Evolutionary conservation across 2,888 invertebrate genomes (phyloP).

Genomic region (Serrognathus titanus): DNA sequence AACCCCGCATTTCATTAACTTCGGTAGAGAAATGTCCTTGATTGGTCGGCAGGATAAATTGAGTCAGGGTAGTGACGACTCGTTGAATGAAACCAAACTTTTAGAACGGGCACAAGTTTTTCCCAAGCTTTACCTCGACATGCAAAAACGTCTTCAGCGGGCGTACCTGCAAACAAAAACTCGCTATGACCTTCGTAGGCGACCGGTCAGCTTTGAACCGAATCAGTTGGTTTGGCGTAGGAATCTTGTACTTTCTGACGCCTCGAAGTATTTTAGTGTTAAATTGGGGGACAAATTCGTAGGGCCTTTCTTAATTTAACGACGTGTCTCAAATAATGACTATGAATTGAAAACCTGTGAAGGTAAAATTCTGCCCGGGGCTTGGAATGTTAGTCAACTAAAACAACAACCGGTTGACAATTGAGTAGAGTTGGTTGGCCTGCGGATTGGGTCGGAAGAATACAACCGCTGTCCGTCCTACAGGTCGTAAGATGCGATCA

Average conservation of each 20-base stretch:
- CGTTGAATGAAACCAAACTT: neutral
- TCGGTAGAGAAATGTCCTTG: slow-evolving; percentile 13
- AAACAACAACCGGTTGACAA: neutral
- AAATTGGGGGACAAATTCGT: slow-evolving; percentile 27
- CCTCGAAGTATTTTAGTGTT: slow-evolving; percentile 17
- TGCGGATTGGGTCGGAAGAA: too few species aligned
- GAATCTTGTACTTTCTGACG: slow-evolving; percentile 22
- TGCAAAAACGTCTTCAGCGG: neutral
- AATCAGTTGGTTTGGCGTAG: slow-evolving; percentile 21
- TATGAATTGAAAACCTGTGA: neutral
- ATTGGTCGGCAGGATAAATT: too few species aligned
- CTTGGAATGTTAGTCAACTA: neutral
- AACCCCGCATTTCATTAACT: slow-evolving; percentile 22
- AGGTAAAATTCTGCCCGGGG: neutral
- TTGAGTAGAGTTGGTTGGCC: neutral
- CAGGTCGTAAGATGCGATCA: too few species aligned
- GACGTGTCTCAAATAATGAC: neutral
- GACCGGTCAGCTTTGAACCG: slow-evolving; percentile 7
- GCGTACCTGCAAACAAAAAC: neutral
- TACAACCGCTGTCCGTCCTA: too few species aligned
- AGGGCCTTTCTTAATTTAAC: neutral
- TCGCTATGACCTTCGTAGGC: slow-evolving; percentile 14
- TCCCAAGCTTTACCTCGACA: neutral
- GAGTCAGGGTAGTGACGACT: neutral
- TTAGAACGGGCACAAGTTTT: neutral